Base-by-base conservation (phyloP, 2,113 vertebrate genomes). In the Leptobrachium leishanense region DNA sequence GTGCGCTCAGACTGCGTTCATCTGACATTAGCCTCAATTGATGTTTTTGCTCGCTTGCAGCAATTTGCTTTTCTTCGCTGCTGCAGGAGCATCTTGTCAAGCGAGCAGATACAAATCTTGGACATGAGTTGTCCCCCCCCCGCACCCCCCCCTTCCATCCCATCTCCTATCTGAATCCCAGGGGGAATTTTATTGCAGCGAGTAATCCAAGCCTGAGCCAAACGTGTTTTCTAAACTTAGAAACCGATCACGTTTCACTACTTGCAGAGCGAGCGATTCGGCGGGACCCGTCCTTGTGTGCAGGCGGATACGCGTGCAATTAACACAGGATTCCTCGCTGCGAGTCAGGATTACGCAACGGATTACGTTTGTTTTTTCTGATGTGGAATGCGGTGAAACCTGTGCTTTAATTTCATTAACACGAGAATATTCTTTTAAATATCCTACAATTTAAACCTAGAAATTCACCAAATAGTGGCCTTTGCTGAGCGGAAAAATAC, bases 161-260 rank as follows among this genome's bases (percentile, higher is more conserved):
- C 41, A 67, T 68, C 55, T 63, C 72, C 15, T 5, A 44, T 74
- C 15, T n/a, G 63, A 42, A 54, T 41, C 74, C 65, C 11, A 15
- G 10, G 50, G 75, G 75, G 75, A 68, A 3, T 68, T 57, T 59
- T 77, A 69, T 69, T 46, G 42, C 66, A 68, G 7, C 20, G 41
- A 46, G 66, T 77, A 77, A 77, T 65, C 9, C 69, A 44, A 77
- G 39, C 75, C 75, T 40, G 40, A 5, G 65, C 64, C 53, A 64
- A 50, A 53, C 39, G 50, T 68, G 75, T 40, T 44, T 46, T 43
- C 75, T 68, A 69, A 69, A 57, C 8, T 59, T 76, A 43, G 64
- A 59, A 43, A 20, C 46, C 7, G 65, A 67, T 77, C n/a, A 7
- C 12, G 39, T 77, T 57, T 59, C 75, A 64, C 75, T 55, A 50